phyloP scores from a whole-genome alignment of 2,888 invertebrate genomes.

The Notocelia uddmanniana region DNA sequence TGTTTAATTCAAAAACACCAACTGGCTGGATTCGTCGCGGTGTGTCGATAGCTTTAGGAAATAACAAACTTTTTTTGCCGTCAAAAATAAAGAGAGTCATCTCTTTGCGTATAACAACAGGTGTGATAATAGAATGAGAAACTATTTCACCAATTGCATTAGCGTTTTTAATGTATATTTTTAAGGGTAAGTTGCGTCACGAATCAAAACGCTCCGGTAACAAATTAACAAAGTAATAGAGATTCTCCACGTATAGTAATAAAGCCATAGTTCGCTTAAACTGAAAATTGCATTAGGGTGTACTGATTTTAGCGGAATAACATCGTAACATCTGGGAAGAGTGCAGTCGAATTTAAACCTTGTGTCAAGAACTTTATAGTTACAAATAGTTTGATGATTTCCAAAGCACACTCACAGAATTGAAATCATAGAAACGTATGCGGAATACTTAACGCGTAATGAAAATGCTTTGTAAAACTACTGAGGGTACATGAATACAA shows the following conservation, averaged over 20 bases:
- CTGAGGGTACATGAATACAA: slow-evolving; percentile 55
- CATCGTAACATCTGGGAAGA: neutral
- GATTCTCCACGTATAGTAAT: neutral
- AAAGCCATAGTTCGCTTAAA: slow-evolving; percentile 3
- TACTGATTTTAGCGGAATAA: neutral
- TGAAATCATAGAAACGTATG: slow-evolving; percentile 68
- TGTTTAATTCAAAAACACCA: slow-evolving; percentile 80
- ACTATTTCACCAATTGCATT: slow-evolving; percentile 16
- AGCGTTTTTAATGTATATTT: slow-evolving; percentile 36
- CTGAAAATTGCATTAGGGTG: slow-evolving; percentile 27
- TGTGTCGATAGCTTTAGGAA: slow-evolving; percentile 54
- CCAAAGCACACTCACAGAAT: slow-evolving; percentile 37
- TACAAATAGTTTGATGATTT: neutral
- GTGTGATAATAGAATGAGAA: neutral
- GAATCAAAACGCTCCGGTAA: slow-evolving; percentile 36
- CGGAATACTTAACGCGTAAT: slow-evolving; percentile 64
- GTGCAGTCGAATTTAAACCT: neutral
- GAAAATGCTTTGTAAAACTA: slow-evolving; percentile 59
- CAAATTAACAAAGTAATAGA: neutral
- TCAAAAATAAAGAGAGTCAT: neutral
- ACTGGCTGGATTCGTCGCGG: slow-evolving; percentile 75
- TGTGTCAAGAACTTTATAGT: neutral
- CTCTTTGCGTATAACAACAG: neutral
- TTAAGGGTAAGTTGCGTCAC: slow-evolving; percentile 44
- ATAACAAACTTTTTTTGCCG: slow-evolving; percentile 12